Evolutionary conservation across 2,797 vertebrate species (phyloP).

Genomic region (Helostoma temminkii): DNA sequence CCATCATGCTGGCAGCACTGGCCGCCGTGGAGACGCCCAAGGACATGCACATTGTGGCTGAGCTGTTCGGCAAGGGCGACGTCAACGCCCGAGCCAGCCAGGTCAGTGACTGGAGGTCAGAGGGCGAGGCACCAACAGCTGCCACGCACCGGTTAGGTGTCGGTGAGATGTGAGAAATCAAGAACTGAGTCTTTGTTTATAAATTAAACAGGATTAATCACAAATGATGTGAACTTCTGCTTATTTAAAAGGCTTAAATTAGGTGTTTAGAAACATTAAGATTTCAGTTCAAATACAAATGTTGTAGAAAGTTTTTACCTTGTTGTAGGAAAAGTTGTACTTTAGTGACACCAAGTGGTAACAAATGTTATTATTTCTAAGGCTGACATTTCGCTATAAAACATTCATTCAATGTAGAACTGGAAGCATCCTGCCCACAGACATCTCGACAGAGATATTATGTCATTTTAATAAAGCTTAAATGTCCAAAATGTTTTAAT

Average conservation of each 20-base stretch:
- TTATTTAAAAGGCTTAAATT: no score
- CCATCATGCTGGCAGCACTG: conserved; percentile 98
- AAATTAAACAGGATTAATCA: background rate
- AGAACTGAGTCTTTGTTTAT: background rate
- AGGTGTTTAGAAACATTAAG: no score
- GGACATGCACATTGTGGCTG: conserved; percentile 95
- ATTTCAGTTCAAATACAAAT: no score
- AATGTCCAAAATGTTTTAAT: no score
- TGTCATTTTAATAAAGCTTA: no score
- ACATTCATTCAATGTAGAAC: no score
- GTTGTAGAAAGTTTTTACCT: background rate
- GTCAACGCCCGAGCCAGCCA: conserved; percentile 99
- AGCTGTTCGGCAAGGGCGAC: conserved; percentile 95
- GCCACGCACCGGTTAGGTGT: no score
- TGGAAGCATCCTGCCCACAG: no score
- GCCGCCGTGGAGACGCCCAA: conserved; percentile 93
- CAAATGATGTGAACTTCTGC: no score
- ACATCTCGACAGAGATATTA: no score
- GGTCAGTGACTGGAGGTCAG: conserved; percentile 82
- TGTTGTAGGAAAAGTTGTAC: accelerated
- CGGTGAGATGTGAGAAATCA: no score
- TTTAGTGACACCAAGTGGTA: conserved; percentile 50
- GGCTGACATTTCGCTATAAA: no score
- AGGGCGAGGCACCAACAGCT: conserved; percentile 8
- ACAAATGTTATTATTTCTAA: background rate